These are phyloP conservation scores for Cabera pusaria DNA, from an alignment of 2,888 invertebrate genomes.

Conservation along the genomic window DNA sequence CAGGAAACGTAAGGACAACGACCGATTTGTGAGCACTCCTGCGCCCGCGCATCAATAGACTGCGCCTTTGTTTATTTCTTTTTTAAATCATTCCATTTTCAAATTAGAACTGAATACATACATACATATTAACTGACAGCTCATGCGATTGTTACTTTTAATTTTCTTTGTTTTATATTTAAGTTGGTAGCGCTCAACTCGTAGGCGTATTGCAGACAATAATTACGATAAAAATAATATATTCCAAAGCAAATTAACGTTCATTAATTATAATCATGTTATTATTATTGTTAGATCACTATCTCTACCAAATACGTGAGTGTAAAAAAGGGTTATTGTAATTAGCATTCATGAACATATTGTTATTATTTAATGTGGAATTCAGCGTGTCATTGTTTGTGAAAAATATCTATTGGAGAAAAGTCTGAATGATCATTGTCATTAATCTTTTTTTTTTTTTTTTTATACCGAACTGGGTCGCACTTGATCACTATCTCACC, in stretches of 20 bases:
- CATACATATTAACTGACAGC: conserved; percentile 9
- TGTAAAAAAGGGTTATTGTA: conserved; percentile 14
- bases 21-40: conserved; percentile 49
- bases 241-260: background rate
- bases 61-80: conserved; percentile 35
- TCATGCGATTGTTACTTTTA: conserved; percentile 3
- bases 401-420: too few relatives aligned
- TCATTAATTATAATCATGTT: conserved; percentile 23
- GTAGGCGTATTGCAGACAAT: background rate
- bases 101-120: conserved; percentile 13
- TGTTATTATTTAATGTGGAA: background rate
- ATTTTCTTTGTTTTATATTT: background rate
- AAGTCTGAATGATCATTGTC: too few relatives aligned
- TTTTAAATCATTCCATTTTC: conserved; percentile 12
- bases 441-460: too few relatives aligned
- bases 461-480: too few relatives aligned
- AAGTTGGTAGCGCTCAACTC: conserved; percentile 7
- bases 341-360: conserved; percentile 5
- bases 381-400: too few relatives aligned
- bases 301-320: conserved; percentile 18
- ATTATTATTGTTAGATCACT: conserved; percentile 24
- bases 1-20: conserved; percentile 59
- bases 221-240: conserved; percentile 1
- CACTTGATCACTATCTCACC: too few relatives aligned
- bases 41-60: conserved; percentile 23